Conservation (phyloP, 1,140 invertebrate species). For the Papilio polytes region DNA sequence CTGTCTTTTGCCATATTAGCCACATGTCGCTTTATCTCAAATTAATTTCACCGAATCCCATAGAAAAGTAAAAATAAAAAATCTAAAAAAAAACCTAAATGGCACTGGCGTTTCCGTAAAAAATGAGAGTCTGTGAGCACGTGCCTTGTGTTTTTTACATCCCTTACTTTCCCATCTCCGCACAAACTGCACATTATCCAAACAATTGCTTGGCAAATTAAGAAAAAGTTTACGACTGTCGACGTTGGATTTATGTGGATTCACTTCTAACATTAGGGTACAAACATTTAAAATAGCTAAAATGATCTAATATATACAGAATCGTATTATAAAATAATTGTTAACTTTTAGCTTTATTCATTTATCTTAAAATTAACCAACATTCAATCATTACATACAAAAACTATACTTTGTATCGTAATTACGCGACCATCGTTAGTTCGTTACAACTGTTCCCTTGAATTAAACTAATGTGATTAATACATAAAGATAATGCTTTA, state of each 20-base stretch:
- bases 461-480: too few species aligned
- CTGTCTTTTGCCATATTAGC: conserved; percentile 56
- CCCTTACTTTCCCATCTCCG: conserved; percentile 55
- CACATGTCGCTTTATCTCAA: conserved; percentile 63
- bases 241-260: conserved; percentile 46
- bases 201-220: conserved; percentile 79
- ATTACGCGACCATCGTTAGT: too few species aligned
- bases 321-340: too few species aligned
- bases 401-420: too few species aligned
- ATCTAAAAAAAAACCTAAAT: conserved; percentile 54
- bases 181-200: conserved; percentile 52
- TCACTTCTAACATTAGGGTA: background rate
- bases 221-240: conserved; percentile 65
- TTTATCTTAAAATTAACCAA: too few species aligned
- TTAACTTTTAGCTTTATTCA: too few species aligned
- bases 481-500: too few species aligned
- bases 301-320: too few species aligned
- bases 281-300: too few species aligned
- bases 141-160: conserved; percentile 67
- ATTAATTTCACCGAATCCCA: conserved; percentile 68
- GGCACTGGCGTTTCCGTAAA: conserved; percentile 64
- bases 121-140: conserved; percentile 76
- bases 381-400: too few species aligned
- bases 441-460: background rate
- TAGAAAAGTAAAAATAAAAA: conserved; percentile 51